Evolutionary conservation across 2,888 invertebrate genomes (phyloP), one percentile per base, ranked within the genome.

Genomic region (Chrysolina americana): DNA sequence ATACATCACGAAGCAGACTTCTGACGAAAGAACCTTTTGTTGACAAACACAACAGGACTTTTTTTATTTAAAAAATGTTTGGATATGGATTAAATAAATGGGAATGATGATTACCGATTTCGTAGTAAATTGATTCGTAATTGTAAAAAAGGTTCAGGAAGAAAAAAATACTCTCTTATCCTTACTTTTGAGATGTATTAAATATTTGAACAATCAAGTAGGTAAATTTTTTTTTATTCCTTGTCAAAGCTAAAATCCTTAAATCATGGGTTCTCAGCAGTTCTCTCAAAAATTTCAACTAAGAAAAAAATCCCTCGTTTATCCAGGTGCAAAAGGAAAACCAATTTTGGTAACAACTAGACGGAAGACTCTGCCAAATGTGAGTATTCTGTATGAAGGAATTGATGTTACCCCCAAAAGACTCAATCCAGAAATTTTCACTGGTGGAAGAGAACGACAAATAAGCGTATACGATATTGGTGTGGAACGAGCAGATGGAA

Each of bases 341-440:
- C 71, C 78, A 41, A 76, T 79, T 71, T 71, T 77, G 50, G 36
- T 65, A 47, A 65, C 65, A 59, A 41, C 65, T 28, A 73, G 41
- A 28, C 68, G 71, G 21, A 76, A 47, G 47, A 64, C 59, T 23
- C 65, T 68, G 4, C 23, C 69, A 10, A 47, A 65, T 10, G 15
- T 79, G 4, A 74, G 68, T 15, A 73, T 83, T 10, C 64, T 80
- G 19, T 74, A 74, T 41, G 81, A 87, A 10, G 88, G 87, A 0
- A 76, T 83, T 19, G 88, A 90, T 78, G 85, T 89, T 3, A 90
- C 90, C 0, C 90, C 90, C 0, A 88, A 88, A 74, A 82, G 85
- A 15, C 81, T 90, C 41, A 83, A 83, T 48, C 87, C 89, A 17
- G 81, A 85, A 13, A 66, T 82, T 0, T 88, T 84, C 72, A 77